A percentile compares a stretch with the other conserved stretches of the same genome.
Conservation (phyloP, 2,888 invertebrate genomes). For the Colostygia pectinataria region DNA sequence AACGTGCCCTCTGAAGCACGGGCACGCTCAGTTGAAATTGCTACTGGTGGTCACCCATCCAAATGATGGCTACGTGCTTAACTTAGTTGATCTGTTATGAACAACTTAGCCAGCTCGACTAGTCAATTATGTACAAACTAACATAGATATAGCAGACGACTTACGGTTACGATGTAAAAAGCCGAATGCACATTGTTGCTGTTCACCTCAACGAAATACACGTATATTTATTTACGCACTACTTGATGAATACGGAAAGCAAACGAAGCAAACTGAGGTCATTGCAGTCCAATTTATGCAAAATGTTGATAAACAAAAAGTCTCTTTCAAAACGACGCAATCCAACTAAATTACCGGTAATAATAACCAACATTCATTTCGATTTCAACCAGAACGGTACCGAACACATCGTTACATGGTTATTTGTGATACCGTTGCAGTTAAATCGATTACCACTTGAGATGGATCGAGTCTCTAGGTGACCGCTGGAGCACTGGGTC, state of each 20-base stretch:
- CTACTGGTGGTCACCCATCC: no score
- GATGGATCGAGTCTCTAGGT: conserved; percentile 22
- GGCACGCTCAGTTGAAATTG: no score
- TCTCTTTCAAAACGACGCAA: conserved; percentile 2
- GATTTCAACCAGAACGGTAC: conserved; percentile 30
- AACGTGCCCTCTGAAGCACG: no score
- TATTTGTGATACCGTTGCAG: conserved; percentile 31
- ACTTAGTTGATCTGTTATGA: no score
- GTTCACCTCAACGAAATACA: no score
- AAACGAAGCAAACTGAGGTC: background rate
- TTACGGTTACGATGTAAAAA: no score
- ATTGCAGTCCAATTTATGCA: background rate
- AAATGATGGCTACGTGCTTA: no score
- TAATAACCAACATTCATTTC: conserved; percentile 16
- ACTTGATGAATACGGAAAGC: background rate
- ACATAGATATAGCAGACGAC: no score
- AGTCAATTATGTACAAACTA: no score
- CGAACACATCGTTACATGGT: conserved; percentile 31
- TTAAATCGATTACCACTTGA: conserved; percentile 29
- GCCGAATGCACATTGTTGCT: no score
- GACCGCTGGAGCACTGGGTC: conserved; percentile 14
- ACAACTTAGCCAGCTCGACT: no score
- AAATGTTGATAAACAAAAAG: background rate
- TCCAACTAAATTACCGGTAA: conserved; percentile 1
- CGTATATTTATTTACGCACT: no score